Evolutionary conservation across 2,797 vertebrate genomes (phyloP).

Genomic region (Menidia menidia): DNA sequence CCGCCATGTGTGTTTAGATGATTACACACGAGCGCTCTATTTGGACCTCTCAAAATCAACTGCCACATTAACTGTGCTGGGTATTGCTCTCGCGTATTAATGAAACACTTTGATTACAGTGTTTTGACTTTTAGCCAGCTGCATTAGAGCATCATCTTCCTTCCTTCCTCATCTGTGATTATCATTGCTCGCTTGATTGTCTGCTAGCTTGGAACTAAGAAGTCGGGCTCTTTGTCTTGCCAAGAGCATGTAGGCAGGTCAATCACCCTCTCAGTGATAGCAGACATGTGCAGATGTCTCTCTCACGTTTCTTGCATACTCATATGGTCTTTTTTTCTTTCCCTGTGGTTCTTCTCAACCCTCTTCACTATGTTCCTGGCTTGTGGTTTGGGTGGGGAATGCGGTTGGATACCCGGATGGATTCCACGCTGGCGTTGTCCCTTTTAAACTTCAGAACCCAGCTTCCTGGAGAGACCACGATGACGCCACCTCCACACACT

Average conservation of each 20-base stretch:
- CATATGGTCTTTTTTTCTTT: constrained; percentile 80
- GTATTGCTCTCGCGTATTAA: constrained; percentile 77
- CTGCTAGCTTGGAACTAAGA: constrained; percentile 40
- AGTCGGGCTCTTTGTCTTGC: constrained; percentile 44
- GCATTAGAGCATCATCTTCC: constrained; percentile 56
- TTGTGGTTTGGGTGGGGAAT: constrained; percentile 81
- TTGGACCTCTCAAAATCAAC: constrained; percentile 68
- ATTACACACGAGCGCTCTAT: constrained; percentile 70
- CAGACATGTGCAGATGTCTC: constrained; percentile 74
- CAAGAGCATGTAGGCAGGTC: constrained; percentile 62
- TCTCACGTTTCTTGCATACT: constrained; percentile 80
- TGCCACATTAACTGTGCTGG: constrained; percentile 68
- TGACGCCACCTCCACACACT: constrained; percentile 98
- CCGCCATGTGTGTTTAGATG: constrained; percentile 80
- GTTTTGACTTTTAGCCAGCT: constrained; percentile 76
- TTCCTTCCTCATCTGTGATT: constrained; percentile 57
- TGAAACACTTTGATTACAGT: constrained; percentile 78
- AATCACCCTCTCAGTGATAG: constrained; percentile 57
- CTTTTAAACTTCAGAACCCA: constrained; percentile 92
- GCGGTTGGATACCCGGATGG: constrained; percentile 77
- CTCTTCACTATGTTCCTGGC: constrained; percentile 80
- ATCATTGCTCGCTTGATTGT: constrained; percentile 66
- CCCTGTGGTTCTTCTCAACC: constrained; percentile 66
- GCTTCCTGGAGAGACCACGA: constrained; percentile 99
- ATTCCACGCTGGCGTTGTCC: constrained; percentile 74